Base-by-base conservation (phyloP, 2,113 vertebrate species). In the Parotia lawesii region DNA sequence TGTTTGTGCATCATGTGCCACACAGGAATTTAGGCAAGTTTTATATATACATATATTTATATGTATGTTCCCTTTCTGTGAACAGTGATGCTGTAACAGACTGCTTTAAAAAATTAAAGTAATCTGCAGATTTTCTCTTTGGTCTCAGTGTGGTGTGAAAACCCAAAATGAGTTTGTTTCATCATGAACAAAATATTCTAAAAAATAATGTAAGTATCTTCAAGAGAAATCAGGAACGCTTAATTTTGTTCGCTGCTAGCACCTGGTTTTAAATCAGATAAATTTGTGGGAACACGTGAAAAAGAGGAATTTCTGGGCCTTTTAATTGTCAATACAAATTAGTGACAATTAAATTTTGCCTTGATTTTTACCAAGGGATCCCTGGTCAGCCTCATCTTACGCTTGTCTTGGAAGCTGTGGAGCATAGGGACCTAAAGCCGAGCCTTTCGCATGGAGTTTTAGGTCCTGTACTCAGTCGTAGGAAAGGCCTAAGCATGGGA, bases 251-350 rank as follows among this genome's bases (percentile, higher is more conserved):
- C 3, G 0, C 35, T 62, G 37, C 33, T 70, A 54, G 45, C 62
- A 85, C 58, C 47, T 90, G 60, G 31, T 67, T 94, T 95, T 57
- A 77, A 91, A 77, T 72, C 53, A 60, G 90, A 60, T 47, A 90
- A 77, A 45, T 93, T 61, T 60, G 45, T 33, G 33, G 86, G 77
- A 95, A 93, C 35, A 25, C 0, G 2, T 70, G 58, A 4, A 35
- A 82, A 56, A 65, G 20, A 25, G 54, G 31, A 66, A 85, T 91
- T 82, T 87, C 65, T 61, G 67, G 33, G 38, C 33, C 56, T 76
- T 83, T 95, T 84, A 67, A 77, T 74, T 95, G 67, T 42, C 67
- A 87, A 90, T 91, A 84, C 86, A 57, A 91, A 79, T 53, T 60
- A 76, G 80, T 53, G 79, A 74, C 69, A 86, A 85, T 35, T 78